These are phyloP conservation scores for Cervus canadensis DNA, from an alignment of 2,113 vertebrate genomes.

Conservation along the genomic window DNA sequence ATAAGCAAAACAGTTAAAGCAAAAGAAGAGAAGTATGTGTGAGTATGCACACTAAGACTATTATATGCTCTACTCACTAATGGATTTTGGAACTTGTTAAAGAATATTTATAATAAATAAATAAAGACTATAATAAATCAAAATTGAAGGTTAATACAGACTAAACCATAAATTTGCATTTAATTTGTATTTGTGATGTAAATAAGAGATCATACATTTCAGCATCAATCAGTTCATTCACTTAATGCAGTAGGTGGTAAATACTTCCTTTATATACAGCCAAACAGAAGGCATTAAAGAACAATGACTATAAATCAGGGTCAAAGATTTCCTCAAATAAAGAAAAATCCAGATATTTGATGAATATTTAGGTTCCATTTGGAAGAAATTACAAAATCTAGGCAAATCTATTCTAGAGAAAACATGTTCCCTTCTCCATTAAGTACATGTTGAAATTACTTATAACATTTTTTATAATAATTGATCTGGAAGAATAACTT, in stretches of 20 bases:
- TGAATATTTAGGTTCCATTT: not conserved
- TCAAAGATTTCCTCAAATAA: not conserved
- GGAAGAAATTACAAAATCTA: not conserved
- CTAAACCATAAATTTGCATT: constrained; percentile 35
- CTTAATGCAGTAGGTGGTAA: not conserved
- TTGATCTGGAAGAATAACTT: not conserved
- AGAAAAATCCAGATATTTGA: not conserved
- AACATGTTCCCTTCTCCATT: not conserved
- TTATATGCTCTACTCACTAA: not conserved
- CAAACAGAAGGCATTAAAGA: not conserved
- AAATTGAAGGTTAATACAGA: constrained; percentile 7
- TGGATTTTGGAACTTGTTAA: not conserved
- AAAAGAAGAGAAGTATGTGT: not conserved
- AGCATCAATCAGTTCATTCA: not conserved
- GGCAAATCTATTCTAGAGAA: not conserved
- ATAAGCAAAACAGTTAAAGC: not conserved
- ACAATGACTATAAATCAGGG: not conserved
- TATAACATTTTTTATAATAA: not conserved
- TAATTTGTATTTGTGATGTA: constrained; percentile 46
- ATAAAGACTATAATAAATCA: not conserved
- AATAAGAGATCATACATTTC: constrained; percentile 19
- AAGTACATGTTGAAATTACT: not conserved
- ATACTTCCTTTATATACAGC: not conserved
- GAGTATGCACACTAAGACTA: not conserved
- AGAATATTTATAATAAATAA: not conserved